Conservation (phyloP, 2,113 vertebrate genomes). For the Neoarius graeffei region DNA sequence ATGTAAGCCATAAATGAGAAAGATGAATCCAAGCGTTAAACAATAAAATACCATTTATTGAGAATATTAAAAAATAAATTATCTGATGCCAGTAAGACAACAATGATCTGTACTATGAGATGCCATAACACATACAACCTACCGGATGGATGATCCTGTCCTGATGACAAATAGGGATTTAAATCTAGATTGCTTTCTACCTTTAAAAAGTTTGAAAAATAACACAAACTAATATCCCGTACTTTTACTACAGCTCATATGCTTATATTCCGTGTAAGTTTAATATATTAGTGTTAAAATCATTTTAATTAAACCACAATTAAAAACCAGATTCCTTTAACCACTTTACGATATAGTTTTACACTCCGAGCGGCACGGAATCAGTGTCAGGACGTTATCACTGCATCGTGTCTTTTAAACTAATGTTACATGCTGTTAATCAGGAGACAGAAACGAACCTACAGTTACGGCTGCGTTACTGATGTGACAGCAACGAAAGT, state of each 20-base stretch:
- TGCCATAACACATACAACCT: background rate
- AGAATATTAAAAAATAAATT: slow-evolving; percentile 95
- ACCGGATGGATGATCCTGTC: slow-evolving; percentile 5
- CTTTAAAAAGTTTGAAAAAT: background rate
- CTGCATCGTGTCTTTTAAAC: background rate
- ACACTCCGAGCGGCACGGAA: background rate
- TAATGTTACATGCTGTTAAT: slow-evolving; percentile 10
- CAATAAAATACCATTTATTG: slow-evolving; percentile 96
- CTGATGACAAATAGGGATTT: slow-evolving; percentile 6
- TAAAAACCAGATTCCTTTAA: slow-evolving; percentile 1
- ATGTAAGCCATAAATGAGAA: background rate
- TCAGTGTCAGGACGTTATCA: slow-evolving; percentile 16
- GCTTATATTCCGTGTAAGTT: background rate
- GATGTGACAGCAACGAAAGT: background rate
- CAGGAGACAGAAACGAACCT: slow-evolving; percentile 10
- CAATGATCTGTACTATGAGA: slow-evolving; percentile 14
- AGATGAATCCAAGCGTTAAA: slow-evolving; percentile 58
- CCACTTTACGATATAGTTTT: background rate
- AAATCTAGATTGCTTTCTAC: slow-evolving; percentile 1
- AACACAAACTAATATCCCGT: slow-evolving; percentile 10
- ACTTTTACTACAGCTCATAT: slow-evolving; percentile 1
- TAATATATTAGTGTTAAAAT: slow-evolving; percentile 38
- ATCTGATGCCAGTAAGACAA: slow-evolving; percentile 82
- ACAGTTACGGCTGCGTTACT: slow-evolving; percentile 9
- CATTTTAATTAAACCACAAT: background rate